Conservation (phyloP, 2,888 invertebrate genomes). For the Rhimphoctona megacephalus region DNA sequence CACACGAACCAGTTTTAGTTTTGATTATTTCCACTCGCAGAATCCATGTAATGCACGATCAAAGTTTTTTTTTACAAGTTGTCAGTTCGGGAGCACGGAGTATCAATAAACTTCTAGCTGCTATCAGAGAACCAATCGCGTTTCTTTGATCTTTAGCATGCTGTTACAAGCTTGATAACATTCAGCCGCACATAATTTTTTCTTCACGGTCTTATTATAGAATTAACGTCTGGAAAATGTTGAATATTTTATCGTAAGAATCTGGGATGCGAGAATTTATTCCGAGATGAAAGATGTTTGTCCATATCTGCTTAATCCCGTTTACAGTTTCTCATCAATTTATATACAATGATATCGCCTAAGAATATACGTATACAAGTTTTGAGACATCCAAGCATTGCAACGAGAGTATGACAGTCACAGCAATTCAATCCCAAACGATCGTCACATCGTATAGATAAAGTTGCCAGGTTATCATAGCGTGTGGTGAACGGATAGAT, state of each 20-base stretch:
- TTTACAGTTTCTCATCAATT: not conserved
- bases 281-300: conserved; percentile 37
- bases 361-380: not conserved
- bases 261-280: not conserved
- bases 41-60: conserved; percentile 1
- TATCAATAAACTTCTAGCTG: conserved; percentile 60
- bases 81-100: conserved; percentile 43
- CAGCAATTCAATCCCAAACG: conserved; percentile 53
- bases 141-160: conserved; percentile 58
- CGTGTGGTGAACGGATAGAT: conserved; percentile 10
- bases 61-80: conserved; percentile 43
- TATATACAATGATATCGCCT: not conserved
- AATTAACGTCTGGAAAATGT: conserved; percentile 56
- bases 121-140: not conserved
- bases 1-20: conserved; percentile 42
- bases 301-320: not conserved
- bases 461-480: conserved; percentile 34
- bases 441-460: conserved; percentile 64
- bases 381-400: not conserved
- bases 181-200: conserved; percentile 33
- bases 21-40: conserved; percentile 56
- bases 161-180: conserved; percentile 12
- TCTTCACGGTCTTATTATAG: conserved; percentile 49
- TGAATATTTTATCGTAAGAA: conserved; percentile 51
- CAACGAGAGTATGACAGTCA: conserved; percentile 15